These are phyloP conservation scores for Apotomis turbidana DNA, from an alignment of 2,888 invertebrate species.

Conservation along the genomic window DNA sequence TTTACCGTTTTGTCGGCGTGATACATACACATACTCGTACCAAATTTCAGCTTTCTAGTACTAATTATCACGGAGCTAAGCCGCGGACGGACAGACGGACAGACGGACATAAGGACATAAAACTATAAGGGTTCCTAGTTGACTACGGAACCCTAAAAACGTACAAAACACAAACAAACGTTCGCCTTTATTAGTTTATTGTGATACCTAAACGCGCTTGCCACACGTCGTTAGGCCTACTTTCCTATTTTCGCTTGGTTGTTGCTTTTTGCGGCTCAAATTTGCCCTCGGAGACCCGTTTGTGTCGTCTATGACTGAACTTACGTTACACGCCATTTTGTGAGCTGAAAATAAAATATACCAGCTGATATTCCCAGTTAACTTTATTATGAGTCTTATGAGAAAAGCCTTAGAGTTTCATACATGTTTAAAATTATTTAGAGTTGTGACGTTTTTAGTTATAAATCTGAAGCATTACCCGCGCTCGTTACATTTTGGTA, in stretches of 20 bases:
- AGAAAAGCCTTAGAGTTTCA: neutral
- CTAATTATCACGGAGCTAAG: too few relatives aligned
- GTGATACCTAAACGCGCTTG: too few relatives aligned
- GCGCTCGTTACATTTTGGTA: slow-evolving; percentile 4
- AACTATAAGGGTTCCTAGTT: too few relatives aligned
- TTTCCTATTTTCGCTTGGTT: neutral
- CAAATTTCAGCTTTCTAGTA: too few relatives aligned
- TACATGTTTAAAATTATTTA: neutral
- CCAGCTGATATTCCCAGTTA: neutral
- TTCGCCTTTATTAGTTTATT: too few relatives aligned
- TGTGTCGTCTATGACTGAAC: slow-evolving; percentile 18
- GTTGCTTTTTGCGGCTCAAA: slow-evolving; percentile 7
- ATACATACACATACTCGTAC: too few relatives aligned
- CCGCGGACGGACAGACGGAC: too few relatives aligned
- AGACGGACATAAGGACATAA: too few relatives aligned
- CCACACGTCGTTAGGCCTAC: neutral
- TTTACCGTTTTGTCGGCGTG: too few relatives aligned
- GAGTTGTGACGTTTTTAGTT: neutral
- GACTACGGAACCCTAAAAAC: too few relatives aligned
- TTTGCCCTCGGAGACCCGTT: slow-evolving; percentile 17
- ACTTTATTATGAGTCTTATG: neutral
- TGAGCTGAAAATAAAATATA: neutral
- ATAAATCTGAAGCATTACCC: neutral
- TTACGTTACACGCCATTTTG: slow-evolving; percentile 8
- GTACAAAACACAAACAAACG: neutral